A percentile compares a stretch with the other conserved stretches of the same genome.
phyloP scores from a whole-genome alignment of 2,797 vertebrate genomes.

The Chiloscyllium punctatum region DNA sequence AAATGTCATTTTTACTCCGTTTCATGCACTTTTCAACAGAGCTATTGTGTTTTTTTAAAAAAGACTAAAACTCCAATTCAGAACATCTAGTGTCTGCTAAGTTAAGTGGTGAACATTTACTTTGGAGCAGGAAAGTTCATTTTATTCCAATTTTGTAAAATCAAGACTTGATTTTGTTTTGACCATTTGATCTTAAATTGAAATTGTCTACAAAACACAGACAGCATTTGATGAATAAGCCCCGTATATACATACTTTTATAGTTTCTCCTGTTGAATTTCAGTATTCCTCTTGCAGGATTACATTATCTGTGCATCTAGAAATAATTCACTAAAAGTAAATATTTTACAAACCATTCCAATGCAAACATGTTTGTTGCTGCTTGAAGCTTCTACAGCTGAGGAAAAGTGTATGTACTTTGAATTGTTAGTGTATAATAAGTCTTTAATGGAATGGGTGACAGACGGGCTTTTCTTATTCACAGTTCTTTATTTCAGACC shows the following conservation, averaged over 20 bases:
- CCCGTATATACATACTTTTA: not conserved
- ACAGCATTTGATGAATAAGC: not conserved
- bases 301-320: not conserved
- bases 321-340: not conserved
- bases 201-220: not conserved
- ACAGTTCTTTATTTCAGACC: conserved; percentile 80
- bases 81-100: not conserved
- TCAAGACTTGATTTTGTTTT: not conserved
- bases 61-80: not conserved
- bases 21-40: not conserved
- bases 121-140: not conserved
- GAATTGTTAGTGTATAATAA: not conserved
- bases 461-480: conserved; percentile 57
- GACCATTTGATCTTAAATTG: not conserved
- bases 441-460: conserved; percentile 47
- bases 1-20: not conserved
- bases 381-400: not conserved
- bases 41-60: not conserved
- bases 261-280: not conserved
- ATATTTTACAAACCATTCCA: not conserved
- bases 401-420: not conserved
- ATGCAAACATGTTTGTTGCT: not conserved
- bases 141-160: not conserved
- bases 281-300: not conserved
- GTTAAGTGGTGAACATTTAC: not conserved